Conservation (phyloP, 2,888 invertebrate species). For the Baccha elongata region DNA sequence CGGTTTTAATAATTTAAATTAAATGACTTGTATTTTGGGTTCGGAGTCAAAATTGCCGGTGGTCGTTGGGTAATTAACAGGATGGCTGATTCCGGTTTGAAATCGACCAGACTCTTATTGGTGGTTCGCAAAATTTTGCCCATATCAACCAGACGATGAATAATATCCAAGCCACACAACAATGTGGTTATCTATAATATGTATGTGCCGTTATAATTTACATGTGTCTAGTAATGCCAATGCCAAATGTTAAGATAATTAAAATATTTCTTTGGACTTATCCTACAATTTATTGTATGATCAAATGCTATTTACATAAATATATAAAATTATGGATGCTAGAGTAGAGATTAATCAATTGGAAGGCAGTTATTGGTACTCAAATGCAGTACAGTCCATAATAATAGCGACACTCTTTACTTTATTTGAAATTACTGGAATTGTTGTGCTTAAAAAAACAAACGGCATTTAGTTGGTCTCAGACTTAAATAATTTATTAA, state of each 20-base stretch:
- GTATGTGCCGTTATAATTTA: conserved; percentile 49
- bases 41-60: conserved; percentile 24
- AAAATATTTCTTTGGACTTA: too few species aligned
- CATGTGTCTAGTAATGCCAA: conserved; percentile 6
- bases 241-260: neutral
- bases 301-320: too few species aligned
- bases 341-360: too few species aligned
- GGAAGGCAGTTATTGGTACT: too few species aligned
- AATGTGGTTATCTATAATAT: conserved; percentile 53
- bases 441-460: too few species aligned
- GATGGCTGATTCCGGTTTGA: conserved; percentile 20
- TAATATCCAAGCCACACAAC: conserved; percentile 35
- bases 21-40: conserved; percentile 43
- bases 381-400: too few species aligned
- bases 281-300: too few species aligned
- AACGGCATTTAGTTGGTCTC: too few species aligned
- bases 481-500: too few species aligned
- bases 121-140: conserved; percentile 3
- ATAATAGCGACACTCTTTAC: too few species aligned
- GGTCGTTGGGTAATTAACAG: conserved; percentile 51
- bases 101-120: neutral
- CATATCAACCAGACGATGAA: conserved; percentile 21
- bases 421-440: too few species aligned
- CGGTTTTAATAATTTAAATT: conserved; percentile 43
- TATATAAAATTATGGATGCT: too few species aligned